A percentile compares a stretch with the other conserved stretches of the same genome.
Conservation (phyloP, 2,113 vertebrate genomes). For the Mus spicilegus region DNA sequence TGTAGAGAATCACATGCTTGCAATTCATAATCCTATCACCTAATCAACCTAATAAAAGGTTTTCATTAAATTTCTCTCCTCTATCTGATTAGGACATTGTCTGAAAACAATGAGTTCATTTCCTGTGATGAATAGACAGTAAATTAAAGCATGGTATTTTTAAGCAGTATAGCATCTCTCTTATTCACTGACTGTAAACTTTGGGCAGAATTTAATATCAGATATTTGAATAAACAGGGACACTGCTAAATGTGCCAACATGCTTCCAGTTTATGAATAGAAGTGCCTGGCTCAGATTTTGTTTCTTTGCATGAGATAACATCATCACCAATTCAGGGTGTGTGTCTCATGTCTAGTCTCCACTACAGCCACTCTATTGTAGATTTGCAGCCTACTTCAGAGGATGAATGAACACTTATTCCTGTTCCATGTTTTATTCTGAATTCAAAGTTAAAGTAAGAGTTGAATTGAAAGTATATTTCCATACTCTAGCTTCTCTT, state of each 20-base stretch:
- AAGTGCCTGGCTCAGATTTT: conserved; percentile 13
- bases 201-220: conserved; percentile 52
- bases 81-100: conserved; percentile 69
- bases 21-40: conserved; percentile 54
- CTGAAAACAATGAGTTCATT: conserved; percentile 70
- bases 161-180: neutral
- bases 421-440: conserved; percentile 18
- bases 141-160: conserved; percentile 67
- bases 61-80: conserved; percentile 71
- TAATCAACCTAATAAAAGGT: conserved; percentile 73
- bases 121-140: conserved; percentile 66
- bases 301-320: neutral
- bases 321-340: neutral
- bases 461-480: neutral
- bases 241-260: neutral
- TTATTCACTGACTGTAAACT: conserved; percentile 44
- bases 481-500: neutral
- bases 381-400: neutral
- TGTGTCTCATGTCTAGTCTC: neutral
- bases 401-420: neutral
- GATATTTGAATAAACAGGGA: conserved; percentile 34
- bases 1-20: conserved; percentile 34
- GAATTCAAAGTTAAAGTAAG: conserved; percentile 26
- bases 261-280: neutral
- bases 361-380: neutral